Conservation (phyloP, 2,113 vertebrate species). For the Brachypteracias leptosomus region DNA sequence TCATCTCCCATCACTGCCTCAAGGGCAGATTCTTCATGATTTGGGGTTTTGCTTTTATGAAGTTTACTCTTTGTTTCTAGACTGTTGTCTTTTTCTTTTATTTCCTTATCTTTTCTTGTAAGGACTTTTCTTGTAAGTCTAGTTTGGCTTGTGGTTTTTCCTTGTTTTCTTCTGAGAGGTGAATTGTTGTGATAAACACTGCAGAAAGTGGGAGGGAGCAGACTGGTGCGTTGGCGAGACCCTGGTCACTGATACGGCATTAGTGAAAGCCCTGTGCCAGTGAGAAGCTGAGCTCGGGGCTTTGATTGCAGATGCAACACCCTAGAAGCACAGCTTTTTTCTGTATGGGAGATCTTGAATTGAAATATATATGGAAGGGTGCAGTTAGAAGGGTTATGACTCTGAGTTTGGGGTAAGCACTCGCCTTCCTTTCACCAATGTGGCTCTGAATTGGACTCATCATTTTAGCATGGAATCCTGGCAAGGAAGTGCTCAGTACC, state of each 20-base stretch:
- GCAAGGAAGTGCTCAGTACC: neutral
- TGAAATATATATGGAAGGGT: neutral
- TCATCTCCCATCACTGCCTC: constrained; percentile 15
- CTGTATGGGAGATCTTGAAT: neutral
- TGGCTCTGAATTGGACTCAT: neutral
- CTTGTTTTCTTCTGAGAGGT: neutral
- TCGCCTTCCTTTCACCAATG: neutral
- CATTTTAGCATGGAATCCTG: neutral
- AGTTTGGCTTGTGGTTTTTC: neutral
- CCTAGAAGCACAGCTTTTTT: neutral
- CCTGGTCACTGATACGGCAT: neutral
- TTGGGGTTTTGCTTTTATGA: constrained; percentile 33
- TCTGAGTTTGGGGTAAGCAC: neutral
- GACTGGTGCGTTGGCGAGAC: neutral
- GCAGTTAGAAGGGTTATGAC: neutral
- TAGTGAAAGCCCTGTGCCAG: neutral
- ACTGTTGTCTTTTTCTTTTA: neutral
- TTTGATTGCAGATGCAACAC: neutral
- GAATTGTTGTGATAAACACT: neutral
- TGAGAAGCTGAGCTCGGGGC: neutral
- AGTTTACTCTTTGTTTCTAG: constrained; percentile 13
- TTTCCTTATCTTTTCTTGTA: no score
- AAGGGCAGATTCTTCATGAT: constrained; percentile 9
- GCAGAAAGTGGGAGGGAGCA: neutral
- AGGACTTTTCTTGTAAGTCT: neutral